These are phyloP conservation scores for Cremastinae sp. DNA, from an alignment of 2,888 invertebrate species.

Conservation along the genomic window DNA sequence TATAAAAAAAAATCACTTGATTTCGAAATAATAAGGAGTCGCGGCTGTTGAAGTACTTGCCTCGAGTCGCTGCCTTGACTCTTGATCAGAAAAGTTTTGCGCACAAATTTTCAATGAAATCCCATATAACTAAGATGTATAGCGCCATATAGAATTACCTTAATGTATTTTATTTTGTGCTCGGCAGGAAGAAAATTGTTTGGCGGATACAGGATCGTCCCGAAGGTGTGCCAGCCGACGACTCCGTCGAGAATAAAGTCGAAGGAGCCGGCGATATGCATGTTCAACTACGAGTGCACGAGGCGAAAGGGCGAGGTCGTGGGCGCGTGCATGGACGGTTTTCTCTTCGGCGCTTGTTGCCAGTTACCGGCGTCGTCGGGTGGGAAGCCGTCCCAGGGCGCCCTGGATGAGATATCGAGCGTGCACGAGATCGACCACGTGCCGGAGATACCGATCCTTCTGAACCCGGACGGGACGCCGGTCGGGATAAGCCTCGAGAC, in stretches of 20 bases:
- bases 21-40: too few relatives aligned
- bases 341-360: constrained; percentile 95
- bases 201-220: constrained; percentile 93
- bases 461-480: constrained; percentile 77
- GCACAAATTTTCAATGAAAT: too few relatives aligned
- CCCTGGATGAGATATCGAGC: constrained; percentile 66
- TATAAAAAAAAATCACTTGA: too few relatives aligned
- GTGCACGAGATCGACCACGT: constrained; percentile 76
- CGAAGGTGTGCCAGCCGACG: constrained; percentile 89
- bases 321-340: constrained; percentile 95
- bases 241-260: constrained; percentile 83
- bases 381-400: constrained; percentile 66
- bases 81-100: too few relatives aligned
- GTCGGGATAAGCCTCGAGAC: constrained; percentile 64
- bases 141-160: background rate
- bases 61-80: too few relatives aligned
- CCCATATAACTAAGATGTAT: too few relatives aligned
- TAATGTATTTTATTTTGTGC: constrained; percentile 17
- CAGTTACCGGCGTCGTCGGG: constrained; percentile 83
- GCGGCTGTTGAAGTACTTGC: too few relatives aligned
- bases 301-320: constrained; percentile 91
- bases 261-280: constrained; percentile 90
- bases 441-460: constrained; percentile 76
- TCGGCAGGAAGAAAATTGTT: constrained; percentile 85
- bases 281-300: constrained; percentile 95